Base-by-base conservation (phyloP, 2,797 vertebrate genomes). In the Australoheros facetus region DNA sequence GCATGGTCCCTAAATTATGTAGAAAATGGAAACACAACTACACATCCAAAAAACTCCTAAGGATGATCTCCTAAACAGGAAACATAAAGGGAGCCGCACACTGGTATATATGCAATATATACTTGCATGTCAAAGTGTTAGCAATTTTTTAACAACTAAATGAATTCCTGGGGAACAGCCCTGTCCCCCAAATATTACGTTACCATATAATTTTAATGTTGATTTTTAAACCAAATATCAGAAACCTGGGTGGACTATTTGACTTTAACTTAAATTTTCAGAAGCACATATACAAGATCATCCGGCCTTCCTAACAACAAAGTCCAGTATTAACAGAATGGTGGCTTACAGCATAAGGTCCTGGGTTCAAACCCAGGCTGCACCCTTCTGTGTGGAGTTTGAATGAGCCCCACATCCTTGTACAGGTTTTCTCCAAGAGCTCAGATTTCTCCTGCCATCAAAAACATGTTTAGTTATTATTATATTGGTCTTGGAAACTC, bases 371-470 rank as follows among this genome's bases (percentile, higher is more conserved):
- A n/a, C 23, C 17, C 48, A 51, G 48, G 17, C 48, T 7, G 48
- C 16, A 6, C 7, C 45, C 3, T 3, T 66, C 23, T 0, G 16
- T 0, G 19, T 69, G 26, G 42, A 51, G 26, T 69, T 4, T 69
- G 42, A 6, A 69, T 51, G 42, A 51, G 30, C 10, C 30, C 10
- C 26, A 30, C 26, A n/a, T 69, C 28, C 2, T 30, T 30, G 62
- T 9, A 1, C 26, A 28, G 14, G 3, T 66, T 7, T 10, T 62
- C 23, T 4, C 58, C 2, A 6, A 21, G 23, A 64, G 39, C 3
- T 42, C 39, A 42, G 42, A 45, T 45, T 45, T 14, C 42, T 45
- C 4, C 42, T 45, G 42, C 12, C 4, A 45, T 5, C 13, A 45
- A 14, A 45, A 45, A 45, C 12, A 13, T 26, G 21, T 0, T 45